Evolutionary conservation across 64 coral and sea anemone species (phyloP).

Genomic region (Stylophora pistillata): DNA sequence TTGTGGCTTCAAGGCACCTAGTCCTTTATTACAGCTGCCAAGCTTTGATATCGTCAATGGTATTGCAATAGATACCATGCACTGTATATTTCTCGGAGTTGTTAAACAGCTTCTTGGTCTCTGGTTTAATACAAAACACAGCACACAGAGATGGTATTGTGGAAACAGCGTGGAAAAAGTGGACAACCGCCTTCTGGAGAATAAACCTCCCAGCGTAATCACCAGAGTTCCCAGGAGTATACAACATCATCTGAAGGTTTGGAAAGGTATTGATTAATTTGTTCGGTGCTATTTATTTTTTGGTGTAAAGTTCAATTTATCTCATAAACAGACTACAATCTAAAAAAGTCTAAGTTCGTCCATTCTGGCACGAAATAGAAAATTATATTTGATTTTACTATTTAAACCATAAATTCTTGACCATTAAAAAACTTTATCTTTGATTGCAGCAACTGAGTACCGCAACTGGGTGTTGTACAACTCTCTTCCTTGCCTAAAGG

Average conservation of each 20-base stretch:
- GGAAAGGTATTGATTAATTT: too few relatives aligned
- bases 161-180: conserved; percentile 1
- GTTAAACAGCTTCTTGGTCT: not conserved
- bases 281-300: too few relatives aligned
- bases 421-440: too few relatives aligned
- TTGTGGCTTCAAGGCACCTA: not conserved
- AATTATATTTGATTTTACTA: too few relatives aligned
- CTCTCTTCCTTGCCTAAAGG: conserved; percentile 54
- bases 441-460: too few relatives aligned
- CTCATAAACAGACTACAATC: too few relatives aligned
- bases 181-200: not conserved
- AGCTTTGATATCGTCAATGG: conserved; percentile 2
- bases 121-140: conserved; percentile 13
- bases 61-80: conserved; percentile 20
- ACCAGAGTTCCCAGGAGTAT: conserved; percentile 14
- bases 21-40: conserved; percentile 31
- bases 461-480: conserved; percentile 46
- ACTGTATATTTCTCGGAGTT: conserved; percentile 24
- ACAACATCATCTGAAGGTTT: too few relatives aligned
- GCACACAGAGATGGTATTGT: conserved; percentile 11
- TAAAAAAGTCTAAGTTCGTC: too few relatives aligned
- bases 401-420: too few relatives aligned
- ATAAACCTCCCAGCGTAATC: not conserved
- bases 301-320: too few relatives aligned
- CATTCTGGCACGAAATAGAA: too few relatives aligned